phyloP scores from a whole-genome alignment of 2,888 invertebrate genomes.

The Prosopocoilus inquinatus region DNA sequence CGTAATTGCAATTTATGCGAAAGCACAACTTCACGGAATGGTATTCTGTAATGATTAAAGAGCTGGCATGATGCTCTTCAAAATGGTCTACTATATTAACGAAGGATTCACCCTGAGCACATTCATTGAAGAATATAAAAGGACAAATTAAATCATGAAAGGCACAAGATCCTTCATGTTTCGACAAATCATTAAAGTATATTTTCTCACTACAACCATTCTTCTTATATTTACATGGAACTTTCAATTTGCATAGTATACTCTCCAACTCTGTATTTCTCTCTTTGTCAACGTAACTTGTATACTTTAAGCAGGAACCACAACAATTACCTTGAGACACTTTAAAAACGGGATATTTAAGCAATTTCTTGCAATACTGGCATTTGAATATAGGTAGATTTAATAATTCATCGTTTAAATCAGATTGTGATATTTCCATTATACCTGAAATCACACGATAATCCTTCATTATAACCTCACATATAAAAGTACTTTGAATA shows the following conservation, averaged over 20 bases:
- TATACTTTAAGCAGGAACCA: slow-evolving; percentile 31
- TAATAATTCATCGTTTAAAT: slow-evolving; percentile 33
- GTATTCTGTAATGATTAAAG: slow-evolving; percentile 35
- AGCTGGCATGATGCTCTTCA: slow-evolving; percentile 34
- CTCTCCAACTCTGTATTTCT: slow-evolving; percentile 33
- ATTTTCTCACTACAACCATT: slow-evolving; percentile 34
- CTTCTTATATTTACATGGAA: slow-evolving; percentile 35
- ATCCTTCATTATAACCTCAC: too few relatives aligned
- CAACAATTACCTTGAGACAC: slow-evolving; percentile 40
- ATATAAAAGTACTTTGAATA: too few relatives aligned
- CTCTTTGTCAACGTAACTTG: slow-evolving; percentile 18
- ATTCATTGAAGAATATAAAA: slow-evolving; percentile 26
- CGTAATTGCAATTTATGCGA: slow-evolving; percentile 29
- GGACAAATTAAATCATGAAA: slow-evolving; percentile 33
- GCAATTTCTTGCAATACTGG: slow-evolving; percentile 34
- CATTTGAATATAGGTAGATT: slow-evolving; percentile 33
- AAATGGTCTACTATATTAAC: slow-evolving; percentile 37
- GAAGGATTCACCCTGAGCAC: slow-evolving; percentile 35
- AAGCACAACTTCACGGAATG: slow-evolving; percentile 36
- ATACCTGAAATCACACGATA: too few relatives aligned
- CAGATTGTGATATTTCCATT: neutral
- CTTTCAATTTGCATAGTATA: slow-evolving; percentile 30
- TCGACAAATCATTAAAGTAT: slow-evolving; percentile 25
- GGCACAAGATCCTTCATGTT: slow-evolving; percentile 33
- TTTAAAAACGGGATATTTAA: slow-evolving; percentile 38